phyloP scores from a whole-genome alignment of 2,797 vertebrate species.

The Falco naumanni region DNA sequence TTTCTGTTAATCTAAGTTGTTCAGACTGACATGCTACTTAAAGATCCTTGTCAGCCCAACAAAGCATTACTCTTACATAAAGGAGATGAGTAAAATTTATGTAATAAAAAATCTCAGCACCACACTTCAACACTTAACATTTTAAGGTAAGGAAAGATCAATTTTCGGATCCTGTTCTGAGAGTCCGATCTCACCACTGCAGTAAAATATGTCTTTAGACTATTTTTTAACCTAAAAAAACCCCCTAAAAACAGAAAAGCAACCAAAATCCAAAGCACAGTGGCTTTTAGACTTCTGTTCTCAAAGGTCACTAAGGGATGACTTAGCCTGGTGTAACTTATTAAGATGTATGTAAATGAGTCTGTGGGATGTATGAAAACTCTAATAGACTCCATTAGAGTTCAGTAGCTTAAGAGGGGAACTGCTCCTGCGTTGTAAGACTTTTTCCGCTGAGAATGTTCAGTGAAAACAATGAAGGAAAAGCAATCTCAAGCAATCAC shows the following conservation, averaged over 20 bases:
- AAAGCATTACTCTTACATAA: neutral
- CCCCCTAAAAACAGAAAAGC: neutral
- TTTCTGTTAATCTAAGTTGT: neutral
- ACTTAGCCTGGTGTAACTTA: neutral
- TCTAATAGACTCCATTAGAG: neutral
- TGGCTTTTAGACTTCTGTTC: neutral
- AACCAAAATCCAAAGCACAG: neutral
- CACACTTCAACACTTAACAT: neutral
- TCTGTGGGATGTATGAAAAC: neutral
- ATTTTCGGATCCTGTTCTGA: conserved; percentile 14
- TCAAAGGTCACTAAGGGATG: neutral
- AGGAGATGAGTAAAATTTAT: neutral
- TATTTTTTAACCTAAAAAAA: neutral
- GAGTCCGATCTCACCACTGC: neutral
- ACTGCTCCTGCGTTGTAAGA: neutral
- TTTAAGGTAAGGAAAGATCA: neutral
- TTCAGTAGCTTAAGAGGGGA: neutral
- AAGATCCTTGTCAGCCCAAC: neutral
- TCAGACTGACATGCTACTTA: neutral
- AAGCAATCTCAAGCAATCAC: conserved; percentile 25
- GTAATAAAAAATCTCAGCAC: neutral
- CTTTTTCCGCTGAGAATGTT: conserved; percentile 6
- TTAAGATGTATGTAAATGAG: neutral
- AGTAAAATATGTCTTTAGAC: neutral
- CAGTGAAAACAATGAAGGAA: conserved; percentile 32